These are phyloP conservation scores for Allobates femoralis DNA, from an alignment of 2,797 vertebrate genomes.

Conservation along the genomic window DNA sequence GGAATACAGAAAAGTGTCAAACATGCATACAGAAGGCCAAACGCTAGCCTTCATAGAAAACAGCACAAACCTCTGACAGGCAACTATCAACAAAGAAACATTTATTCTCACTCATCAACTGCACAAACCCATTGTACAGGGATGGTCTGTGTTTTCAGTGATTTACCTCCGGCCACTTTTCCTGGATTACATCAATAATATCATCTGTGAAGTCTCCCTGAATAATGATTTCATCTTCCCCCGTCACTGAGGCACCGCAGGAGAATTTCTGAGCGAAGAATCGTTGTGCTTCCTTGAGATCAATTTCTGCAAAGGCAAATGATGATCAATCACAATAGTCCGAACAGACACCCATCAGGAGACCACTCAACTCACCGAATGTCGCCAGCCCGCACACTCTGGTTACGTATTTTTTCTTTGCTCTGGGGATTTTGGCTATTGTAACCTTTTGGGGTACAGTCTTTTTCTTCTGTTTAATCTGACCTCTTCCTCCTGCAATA, in stretches of 20 bases:
- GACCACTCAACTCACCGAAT: constrained; percentile 82
- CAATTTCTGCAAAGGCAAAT: constrained; percentile 84
- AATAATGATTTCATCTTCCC: constrained; percentile 98
- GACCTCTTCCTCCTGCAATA: constrained; percentile 89
- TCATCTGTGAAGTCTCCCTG: constrained; percentile 99
- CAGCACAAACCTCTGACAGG: too few relatives aligned
- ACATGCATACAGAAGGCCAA: too few relatives aligned
- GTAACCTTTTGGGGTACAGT: constrained; percentile 96
- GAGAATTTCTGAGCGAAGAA: constrained; percentile 99
- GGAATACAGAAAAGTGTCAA: too few relatives aligned
- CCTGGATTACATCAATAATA: constrained; percentile 97
- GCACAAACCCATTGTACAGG: not conserved
- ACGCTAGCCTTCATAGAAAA: too few relatives aligned
- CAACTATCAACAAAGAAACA: too few relatives aligned
- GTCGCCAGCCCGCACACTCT: constrained; percentile 95
- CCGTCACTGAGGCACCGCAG: constrained; percentile 96
- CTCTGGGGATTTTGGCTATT: constrained; percentile 98
- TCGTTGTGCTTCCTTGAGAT: constrained; percentile 98
- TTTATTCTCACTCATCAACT: too few relatives aligned
- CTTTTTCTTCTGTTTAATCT: constrained; percentile 99
- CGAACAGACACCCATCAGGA: too few relatives aligned
- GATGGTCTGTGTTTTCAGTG: not conserved
- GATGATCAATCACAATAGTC: not conserved
- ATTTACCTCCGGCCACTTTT: constrained; percentile 97
- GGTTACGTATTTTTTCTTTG: constrained; percentile 99